A percentile compares a stretch with the other conserved stretches of the same genome.
Evolutionary conservation across 2,797 vertebrate genomes (phyloP).

Genomic region (Cyprinodon diabolis): DNA sequence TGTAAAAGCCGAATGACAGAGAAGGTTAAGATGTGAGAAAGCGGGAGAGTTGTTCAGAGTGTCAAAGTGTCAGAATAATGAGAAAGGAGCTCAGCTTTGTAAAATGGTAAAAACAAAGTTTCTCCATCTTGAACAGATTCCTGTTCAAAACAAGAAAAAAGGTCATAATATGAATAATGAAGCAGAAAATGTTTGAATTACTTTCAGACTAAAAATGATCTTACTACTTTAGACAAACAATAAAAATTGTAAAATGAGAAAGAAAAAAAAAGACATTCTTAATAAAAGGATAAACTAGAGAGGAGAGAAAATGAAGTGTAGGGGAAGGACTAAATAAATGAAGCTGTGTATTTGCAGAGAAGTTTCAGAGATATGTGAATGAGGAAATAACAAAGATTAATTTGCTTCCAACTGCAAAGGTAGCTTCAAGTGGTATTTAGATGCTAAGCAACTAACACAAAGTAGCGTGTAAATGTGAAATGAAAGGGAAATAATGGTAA

Average conservation of each 20-base stretch:
- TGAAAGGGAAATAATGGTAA: not conserved
- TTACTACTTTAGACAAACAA: not conserved
- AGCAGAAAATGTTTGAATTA: too few relatives aligned
- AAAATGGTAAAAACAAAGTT: not conserved
- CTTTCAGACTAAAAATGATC: too few relatives aligned
- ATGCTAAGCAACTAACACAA: not conserved
- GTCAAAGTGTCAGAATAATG: slow-evolving; percentile 24
- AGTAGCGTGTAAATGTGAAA: not conserved
- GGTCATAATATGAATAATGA: too few relatives aligned
- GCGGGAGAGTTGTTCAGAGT: slow-evolving; percentile 7
- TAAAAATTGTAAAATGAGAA: not conserved
- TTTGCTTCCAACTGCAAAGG: too few relatives aligned
- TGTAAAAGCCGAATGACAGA: slow-evolving; percentile 9
- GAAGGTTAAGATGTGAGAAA: not conserved
- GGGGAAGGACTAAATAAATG: not conserved
- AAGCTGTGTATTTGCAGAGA: not conserved
- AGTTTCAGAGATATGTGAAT: not conserved
- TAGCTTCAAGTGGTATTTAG: not conserved
- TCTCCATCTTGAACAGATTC: not conserved
- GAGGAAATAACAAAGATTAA: not conserved
- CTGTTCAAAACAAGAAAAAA: too few relatives aligned
- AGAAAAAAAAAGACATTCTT: not conserved
- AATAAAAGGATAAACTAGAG: not conserved
- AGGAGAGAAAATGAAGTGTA: not conserved
- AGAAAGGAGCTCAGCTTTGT: slow-evolving; percentile 6